These are phyloP conservation scores for Polyergus mexicanus DNA, from an alignment of 1,140 invertebrate genomes.

Conservation along the genomic window DNA sequence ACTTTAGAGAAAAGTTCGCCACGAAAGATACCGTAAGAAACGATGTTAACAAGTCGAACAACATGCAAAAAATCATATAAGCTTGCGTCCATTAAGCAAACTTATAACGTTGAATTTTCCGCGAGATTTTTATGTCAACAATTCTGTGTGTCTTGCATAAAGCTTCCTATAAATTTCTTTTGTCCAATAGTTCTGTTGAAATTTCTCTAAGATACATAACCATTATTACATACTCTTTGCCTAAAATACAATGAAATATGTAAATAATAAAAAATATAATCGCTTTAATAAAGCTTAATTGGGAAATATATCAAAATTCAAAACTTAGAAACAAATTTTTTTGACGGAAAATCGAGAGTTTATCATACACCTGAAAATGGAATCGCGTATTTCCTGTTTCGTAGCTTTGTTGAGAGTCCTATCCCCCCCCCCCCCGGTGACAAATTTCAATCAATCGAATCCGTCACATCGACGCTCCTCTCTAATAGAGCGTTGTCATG, in stretches of 20 bases:
- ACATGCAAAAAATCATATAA: slow-evolving; percentile 35
- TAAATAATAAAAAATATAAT: not conserved
- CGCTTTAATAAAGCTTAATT: not conserved
- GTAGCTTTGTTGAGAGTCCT: not conserved
- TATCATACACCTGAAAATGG: not conserved
- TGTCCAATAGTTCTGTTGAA: not conserved
- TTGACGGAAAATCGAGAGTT: slow-evolving; percentile 17
- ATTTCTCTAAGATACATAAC: not conserved
- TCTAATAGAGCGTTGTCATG: slow-evolving; percentile 18
- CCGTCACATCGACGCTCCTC: not conserved
- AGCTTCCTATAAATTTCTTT: not conserved
- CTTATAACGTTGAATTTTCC: slow-evolving; percentile 26
- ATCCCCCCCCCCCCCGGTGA: slow-evolving; percentile 8
- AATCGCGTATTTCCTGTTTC: slow-evolving; percentile 6
- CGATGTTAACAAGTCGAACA: slow-evolving; percentile 6
- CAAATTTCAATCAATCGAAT: slow-evolving; percentile 38
- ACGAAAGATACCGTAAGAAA: slow-evolving; percentile 16
- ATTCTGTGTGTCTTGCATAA: not conserved
- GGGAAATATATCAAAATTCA: not conserved
- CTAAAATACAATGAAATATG: not conserved
- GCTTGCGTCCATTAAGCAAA: not conserved
- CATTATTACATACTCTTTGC: not conserved
- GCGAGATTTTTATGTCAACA: slow-evolving; percentile 13
- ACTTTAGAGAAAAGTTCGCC: not conserved
- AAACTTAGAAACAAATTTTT: not conserved